A percentile compares a stretch with the other conserved stretches of the same genome.
Conservation (phyloP, 2,113 vertebrate genomes). For the Ursus arctos region DNA sequence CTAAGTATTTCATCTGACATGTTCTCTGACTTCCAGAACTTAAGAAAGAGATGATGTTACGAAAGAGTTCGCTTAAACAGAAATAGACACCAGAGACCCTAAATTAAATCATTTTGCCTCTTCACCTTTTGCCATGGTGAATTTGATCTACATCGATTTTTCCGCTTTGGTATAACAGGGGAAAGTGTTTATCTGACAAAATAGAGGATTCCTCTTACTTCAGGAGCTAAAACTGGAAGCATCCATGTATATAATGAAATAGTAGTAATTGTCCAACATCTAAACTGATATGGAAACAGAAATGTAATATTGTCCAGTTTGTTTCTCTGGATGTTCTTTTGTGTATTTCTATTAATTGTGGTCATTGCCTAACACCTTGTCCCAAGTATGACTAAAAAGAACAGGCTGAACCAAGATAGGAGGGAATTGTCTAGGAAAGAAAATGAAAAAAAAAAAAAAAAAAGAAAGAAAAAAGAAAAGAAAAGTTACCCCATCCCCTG, state of each 20-base stretch:
- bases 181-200: background rate
- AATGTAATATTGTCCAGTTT: background rate
- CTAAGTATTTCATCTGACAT: background rate
- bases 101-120: constrained; percentile 57
- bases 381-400: background rate
- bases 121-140: constrained; percentile 31
- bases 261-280: background rate
- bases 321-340: background rate
- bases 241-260: background rate
- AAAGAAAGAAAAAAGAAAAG: background rate
- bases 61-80: constrained; percentile 4
- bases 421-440: background rate
- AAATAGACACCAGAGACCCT: background rate
- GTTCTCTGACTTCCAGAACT: background rate
- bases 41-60: background rate
- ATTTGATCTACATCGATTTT: background rate
- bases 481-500: background rate
- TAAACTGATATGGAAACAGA: background rate
- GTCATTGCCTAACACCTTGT: background rate
- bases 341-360: background rate
- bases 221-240: background rate
- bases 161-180: background rate
- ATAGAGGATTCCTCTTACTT: background rate
- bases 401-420: background rate
- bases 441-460: background rate